Evolutionary conservation across 2,113 vertebrate species (phyloP), one percentile per base, ranked within the genome.

Genomic region (Notarius quadriscutis): DNA sequence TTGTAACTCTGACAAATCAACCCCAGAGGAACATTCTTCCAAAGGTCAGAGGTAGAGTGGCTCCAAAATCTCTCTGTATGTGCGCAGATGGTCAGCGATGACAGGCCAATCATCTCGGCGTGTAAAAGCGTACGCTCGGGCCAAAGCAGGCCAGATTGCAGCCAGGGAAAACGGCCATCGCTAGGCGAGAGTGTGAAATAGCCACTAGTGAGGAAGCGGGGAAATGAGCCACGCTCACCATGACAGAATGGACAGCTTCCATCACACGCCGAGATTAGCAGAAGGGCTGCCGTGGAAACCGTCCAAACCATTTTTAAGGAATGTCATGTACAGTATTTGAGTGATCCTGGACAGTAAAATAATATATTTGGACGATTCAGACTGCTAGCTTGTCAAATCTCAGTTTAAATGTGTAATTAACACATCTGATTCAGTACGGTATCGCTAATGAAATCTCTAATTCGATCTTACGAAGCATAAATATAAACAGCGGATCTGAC

Each of bases 151-250:
- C 55, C 88, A 86, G 85, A 86, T 89, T 89, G 88, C 3, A 27
- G 81, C 74, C 63, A 22, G 30, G 77, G 81, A 79, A 79, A 84
- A 84, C 55, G 85, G 69, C 87, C 79, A 60, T 88, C 5, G 4
- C 88, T 69, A 78, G 60, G 18, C 10, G 72, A 78, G 82, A 77
- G 88, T 86, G 88, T 86, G 88, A 89, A 89, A 86, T 62, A 86
- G 71, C 22, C 20, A 79, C 85, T 84, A n/a, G 74, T 20, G 34
- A 78, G 71, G 10, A 55, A 62, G n/a, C 50, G 25, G 18, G 79
- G 41, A 60, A 58, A 79, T 51, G 20, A 71, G 84, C 79, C 79
- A 83, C 69, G 77, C 14, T 69, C 87, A 79, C 81, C 62, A 67
- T 10, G 14, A 79, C 57, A 84, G 62, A 79, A 57, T 71, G 87